Evolutionary conservation across 2,797 vertebrate species (phyloP), one percentile per base, ranked within the genome.

Genomic region (Tokudaia muenninki): DNA sequence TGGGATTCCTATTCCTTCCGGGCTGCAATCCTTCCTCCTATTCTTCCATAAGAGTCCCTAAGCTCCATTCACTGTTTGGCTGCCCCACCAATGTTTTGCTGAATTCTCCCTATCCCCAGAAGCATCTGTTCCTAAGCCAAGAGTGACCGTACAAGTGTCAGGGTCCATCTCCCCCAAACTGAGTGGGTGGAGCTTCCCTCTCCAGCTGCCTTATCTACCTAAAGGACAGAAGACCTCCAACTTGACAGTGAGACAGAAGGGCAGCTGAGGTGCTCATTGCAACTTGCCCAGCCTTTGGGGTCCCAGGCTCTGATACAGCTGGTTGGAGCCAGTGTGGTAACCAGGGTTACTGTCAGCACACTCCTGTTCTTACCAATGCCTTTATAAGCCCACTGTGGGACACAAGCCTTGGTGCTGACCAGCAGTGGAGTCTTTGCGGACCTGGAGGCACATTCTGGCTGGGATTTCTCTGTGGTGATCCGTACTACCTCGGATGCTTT

Each of bases 311-410:
- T 75, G 14, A 44, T 12, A 17, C 26, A 87, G 37, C 44, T 55
- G 22, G 19, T 26, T 17, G 12, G 41, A 21, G 1, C 57, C 63
- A 0, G 11, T 34, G 57, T 44, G 86, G n/a, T 37, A 13, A 22
- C 10, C 11, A 52, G 50, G 11, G 6, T 63, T 22, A 0, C 78
- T 0, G 0, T 21, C 47, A 21, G 16, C 47, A 24, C 6, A 17
- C 41, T 24, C 82, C 44, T 67, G 13, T n/a, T 4, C 37, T 24
- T 41, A 44, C 82, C 72, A 12, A 9, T 44, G 65, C 26, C 92
- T 55, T 88, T 3, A 0, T 4, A n/a, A 24, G n/a, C 57, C 47
- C 41, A 13, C 31, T 0, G 52, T 31, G 26, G 5, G 37, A 61
- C 57, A 19, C 47, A n/a, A 78, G 34, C n/a, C 22, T 67, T 26